Evolutionary conservation across 2,888 invertebrate genomes (phyloP).

Genomic region (Danaus chrysippus): DNA sequence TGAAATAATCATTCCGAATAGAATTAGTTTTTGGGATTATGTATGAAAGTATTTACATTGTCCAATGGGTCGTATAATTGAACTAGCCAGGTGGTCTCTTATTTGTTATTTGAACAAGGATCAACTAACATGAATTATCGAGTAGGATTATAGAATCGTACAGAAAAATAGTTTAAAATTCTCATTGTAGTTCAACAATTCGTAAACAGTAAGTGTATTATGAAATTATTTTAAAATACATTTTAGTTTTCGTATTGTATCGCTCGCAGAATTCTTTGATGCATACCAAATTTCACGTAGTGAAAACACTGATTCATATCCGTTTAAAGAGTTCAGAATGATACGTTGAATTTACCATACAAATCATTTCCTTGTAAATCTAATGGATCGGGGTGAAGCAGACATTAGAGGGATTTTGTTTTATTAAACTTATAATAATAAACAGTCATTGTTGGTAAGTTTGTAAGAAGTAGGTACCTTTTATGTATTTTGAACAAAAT

Average conservation of each 20-base stretch:
- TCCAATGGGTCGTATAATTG: conserved; percentile 43
- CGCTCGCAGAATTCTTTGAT: not conserved
- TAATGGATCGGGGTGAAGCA: conserved; percentile 8
- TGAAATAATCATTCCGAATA: not conserved
- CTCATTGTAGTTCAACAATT: too few relatives aligned
- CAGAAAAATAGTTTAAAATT: too few relatives aligned
- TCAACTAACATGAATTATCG: not conserved
- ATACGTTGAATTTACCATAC: conserved; percentile 16
- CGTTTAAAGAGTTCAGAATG: conserved; percentile 27
- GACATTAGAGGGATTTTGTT: not conserved
- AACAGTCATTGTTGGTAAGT: not conserved
- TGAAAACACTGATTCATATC: conserved; percentile 8
- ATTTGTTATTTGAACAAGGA: not conserved
- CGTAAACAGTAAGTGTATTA: too few relatives aligned
- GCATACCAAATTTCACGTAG: not conserved
- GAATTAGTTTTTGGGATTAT: not conserved
- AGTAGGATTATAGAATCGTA: too few relatives aligned
- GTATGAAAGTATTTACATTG: not conserved
- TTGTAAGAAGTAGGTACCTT: not conserved
- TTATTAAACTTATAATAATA: too few relatives aligned
- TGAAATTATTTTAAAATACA: not conserved
- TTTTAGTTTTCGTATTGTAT: not conserved
- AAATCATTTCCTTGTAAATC: conserved; percentile 26
- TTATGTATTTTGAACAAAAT: not conserved
- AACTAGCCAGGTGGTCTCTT: conserved; percentile 33